phyloP scores from a whole-genome alignment of 2,888 invertebrate genomes.

The Meghimatium bilineatum region DNA sequence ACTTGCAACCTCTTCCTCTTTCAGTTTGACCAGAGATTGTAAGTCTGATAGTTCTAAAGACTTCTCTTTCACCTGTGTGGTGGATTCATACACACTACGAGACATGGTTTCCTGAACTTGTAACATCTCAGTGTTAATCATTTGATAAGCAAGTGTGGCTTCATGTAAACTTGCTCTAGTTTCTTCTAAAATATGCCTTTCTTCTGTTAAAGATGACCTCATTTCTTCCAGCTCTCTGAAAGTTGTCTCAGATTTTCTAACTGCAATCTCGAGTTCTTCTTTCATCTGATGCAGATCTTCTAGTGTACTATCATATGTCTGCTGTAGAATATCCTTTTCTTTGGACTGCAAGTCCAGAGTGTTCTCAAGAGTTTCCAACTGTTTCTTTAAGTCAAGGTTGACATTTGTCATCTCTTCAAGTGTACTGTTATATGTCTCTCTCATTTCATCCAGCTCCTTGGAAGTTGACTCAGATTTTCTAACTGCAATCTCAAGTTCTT shows the following conservation, averaged over 20 bases:
- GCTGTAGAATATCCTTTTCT: no score
- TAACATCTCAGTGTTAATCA: constrained; percentile 28
- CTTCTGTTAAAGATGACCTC: not conserved
- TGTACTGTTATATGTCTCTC: constrained; percentile 10
- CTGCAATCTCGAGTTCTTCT: constrained; percentile 20
- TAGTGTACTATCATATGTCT: no score
- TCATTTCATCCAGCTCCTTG: not conserved
- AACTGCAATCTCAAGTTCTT: constrained; percentile 12
- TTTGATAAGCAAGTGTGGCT: constrained; percentile 10
- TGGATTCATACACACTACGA: constrained; percentile 5
- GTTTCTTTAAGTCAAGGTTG: no score
- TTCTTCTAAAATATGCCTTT: not conserved
- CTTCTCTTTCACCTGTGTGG: constrained; percentile 27
- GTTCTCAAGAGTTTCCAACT: no score
- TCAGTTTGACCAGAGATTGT: not conserved
- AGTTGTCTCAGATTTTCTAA: constrained; percentile 13
- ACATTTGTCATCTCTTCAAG: constrained; percentile 11
- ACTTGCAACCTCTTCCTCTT: constrained; percentile 22
- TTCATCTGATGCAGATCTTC: no score
- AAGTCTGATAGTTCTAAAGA: constrained; percentile 3
- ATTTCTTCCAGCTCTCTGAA: constrained; percentile 32
- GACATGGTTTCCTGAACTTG: constrained; percentile 18
- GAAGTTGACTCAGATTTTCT: constrained; percentile 7
- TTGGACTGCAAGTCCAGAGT: no score
- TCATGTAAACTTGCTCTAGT: constrained; percentile 19